A percentile compares a stretch with the other conserved stretches of the same genome.
Conservation (phyloP, 2,797 vertebrate species). For the Taenioides sp. region DNA sequence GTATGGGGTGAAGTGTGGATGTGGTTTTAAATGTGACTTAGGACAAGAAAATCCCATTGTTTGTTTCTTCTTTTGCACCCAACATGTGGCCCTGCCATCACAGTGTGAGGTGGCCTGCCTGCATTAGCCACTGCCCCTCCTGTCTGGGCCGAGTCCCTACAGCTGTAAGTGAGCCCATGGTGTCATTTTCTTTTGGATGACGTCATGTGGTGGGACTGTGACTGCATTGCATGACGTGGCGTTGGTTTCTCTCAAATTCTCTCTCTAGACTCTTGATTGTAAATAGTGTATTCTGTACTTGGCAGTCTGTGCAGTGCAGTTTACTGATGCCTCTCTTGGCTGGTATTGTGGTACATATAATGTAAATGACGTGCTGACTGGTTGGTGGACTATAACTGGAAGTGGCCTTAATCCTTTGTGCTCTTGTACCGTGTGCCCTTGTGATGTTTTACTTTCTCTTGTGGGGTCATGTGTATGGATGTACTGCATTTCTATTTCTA, state of each 20-base stretch:
- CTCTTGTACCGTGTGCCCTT: slow-evolving; percentile 80
- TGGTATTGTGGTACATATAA: slow-evolving; percentile 77
- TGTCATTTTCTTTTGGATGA: slow-evolving; percentile 84
- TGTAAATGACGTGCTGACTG: slow-evolving; percentile 73
- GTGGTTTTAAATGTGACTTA: slow-evolving; percentile 68
- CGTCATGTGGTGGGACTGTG: slow-evolving; percentile 85
- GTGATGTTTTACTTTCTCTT: slow-evolving; percentile 75
- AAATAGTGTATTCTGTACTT: slow-evolving; percentile 71
- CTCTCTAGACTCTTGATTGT: slow-evolving; percentile 68
- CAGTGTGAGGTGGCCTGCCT: slow-evolving; percentile 81
- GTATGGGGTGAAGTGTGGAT: slow-evolving; percentile 52
- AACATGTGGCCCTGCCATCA: slow-evolving; percentile 81
- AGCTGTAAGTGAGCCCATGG: slow-evolving; percentile 85
- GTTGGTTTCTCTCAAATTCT: slow-evolving; percentile 73
- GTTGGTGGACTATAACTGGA: slow-evolving; percentile 75
- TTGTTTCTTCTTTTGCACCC: slow-evolving; percentile 80
- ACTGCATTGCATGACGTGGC: slow-evolving; percentile 84
- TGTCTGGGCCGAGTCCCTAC: slow-evolving; percentile 78
- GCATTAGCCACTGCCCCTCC: slow-evolving; percentile 73
- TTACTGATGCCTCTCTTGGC: slow-evolving; percentile 70
- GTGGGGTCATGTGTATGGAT: slow-evolving; percentile 77
- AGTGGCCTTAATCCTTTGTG: slow-evolving; percentile 80
- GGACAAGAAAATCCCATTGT: slow-evolving; percentile 72
- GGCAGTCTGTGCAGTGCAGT: slow-evolving; percentile 78
- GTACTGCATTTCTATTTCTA: slow-evolving; percentile 70